Evolutionary conservation across 2,797 vertebrate genomes (phyloP).

Genomic region (Furcifer pardalis): DNA sequence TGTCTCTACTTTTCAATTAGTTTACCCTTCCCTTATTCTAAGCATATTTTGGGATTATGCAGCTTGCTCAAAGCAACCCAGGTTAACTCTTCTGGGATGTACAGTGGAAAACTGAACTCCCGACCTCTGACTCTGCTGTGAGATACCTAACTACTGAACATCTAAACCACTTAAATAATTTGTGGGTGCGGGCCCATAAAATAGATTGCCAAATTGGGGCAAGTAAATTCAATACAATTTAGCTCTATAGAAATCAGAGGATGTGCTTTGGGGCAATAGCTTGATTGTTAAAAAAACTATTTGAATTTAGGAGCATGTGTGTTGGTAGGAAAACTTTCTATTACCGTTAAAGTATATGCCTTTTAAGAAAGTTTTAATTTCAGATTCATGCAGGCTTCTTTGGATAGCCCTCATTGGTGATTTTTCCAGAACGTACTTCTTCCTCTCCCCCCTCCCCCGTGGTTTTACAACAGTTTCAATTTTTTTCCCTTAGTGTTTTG

Average conservation of each 20-base stretch:
- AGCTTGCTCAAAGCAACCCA: too few relatives aligned
- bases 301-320: not conserved
- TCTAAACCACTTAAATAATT: too few relatives aligned
- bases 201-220: slow-evolving; percentile 29
- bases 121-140: too few relatives aligned
- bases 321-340: not conserved
- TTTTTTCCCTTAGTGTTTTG: not conserved
- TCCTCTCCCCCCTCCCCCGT: not conserved
- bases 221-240: not conserved
- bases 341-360: not conserved
- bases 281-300: not conserved
- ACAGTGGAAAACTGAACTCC: too few relatives aligned
- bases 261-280: not conserved
- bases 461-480: not conserved
- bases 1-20: too few relatives aligned
- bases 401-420: not conserved
- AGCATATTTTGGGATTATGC: too few relatives aligned
- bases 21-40: too few relatives aligned
- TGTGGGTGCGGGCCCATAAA: slow-evolving; percentile 17
- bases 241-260: not conserved
- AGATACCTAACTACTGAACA: too few relatives aligned
- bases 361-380: not conserved
- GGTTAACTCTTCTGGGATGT: too few relatives aligned
- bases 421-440: not conserved
- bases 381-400: not conserved